Evolutionary conservation across 2,797 vertebrate species (phyloP).

Genomic region (Muscicapa striata): DNA sequence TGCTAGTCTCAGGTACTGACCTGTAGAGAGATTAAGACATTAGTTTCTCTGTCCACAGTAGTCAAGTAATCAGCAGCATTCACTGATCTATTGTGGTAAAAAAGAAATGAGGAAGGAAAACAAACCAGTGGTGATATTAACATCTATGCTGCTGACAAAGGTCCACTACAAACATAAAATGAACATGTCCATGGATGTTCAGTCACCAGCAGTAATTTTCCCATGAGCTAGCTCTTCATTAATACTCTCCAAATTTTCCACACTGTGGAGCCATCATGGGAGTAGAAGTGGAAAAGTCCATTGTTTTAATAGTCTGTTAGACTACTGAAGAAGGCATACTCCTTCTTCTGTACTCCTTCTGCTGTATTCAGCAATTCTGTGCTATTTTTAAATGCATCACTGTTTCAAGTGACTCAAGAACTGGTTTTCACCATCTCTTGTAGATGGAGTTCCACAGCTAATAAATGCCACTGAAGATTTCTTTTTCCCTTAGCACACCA

Average conservation of each 20-base stretch:
- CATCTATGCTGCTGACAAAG: background rate
- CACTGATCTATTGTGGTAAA: background rate
- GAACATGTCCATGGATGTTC: background rate
- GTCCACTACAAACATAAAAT: background rate
- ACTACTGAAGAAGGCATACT: background rate
- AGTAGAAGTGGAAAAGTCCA: background rate
- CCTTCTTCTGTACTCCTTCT: background rate
- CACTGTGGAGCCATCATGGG: background rate
- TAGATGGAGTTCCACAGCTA: constrained; percentile 22
- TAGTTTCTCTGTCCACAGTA: background rate
- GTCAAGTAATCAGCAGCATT: background rate
- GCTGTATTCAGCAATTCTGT: background rate
- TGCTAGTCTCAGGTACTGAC: background rate
- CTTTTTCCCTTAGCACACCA: background rate
- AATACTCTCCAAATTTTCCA: background rate
- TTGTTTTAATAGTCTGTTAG: background rate
- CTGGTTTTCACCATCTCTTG: constrained; percentile 10
- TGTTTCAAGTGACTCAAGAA: constrained; percentile 31
- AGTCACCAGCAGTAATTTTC: background rate
- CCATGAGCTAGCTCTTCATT: background rate
- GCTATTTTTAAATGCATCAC: background rate
- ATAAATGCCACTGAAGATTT: constrained; percentile 27
- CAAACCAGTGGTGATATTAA: background rate
- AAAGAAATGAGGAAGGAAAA: background rate
- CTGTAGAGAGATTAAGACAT: background rate